Conservation (phyloP, 2,113 vertebrate species). For the Anas platyrhynchos region DNA sequence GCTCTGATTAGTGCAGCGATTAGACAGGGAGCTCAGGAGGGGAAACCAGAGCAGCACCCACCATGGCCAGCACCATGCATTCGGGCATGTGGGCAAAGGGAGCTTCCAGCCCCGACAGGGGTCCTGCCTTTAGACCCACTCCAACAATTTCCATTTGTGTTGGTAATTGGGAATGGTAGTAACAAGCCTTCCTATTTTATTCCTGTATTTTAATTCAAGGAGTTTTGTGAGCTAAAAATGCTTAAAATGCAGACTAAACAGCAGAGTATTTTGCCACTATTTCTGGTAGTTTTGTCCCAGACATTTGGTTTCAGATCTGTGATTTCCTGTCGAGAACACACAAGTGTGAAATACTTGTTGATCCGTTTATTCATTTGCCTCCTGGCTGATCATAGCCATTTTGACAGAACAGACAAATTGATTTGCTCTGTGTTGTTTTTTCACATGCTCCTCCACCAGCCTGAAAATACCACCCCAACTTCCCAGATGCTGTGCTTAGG, state of each 20-base stretch:
- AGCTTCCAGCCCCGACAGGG: neutral
- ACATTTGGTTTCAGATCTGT: slow-evolving; percentile 73
- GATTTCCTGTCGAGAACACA: slow-evolving; percentile 64
- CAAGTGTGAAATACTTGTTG: slow-evolving; percentile 72
- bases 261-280: slow-evolving; percentile 63
- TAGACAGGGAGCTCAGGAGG: neutral
- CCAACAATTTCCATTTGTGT: neutral
- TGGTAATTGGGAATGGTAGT: neutral
- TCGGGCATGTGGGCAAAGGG: neutral
- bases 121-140: neutral
- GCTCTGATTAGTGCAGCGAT: neutral
- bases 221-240: slow-evolving; percentile 46
- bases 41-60: neutral
- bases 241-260: slow-evolving; percentile 60
- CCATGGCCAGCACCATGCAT: neutral
- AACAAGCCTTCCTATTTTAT: slow-evolving; percentile 2
- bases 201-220: slow-evolving; percentile 19
- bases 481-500: neutral
- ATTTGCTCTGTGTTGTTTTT: slow-evolving; percentile 18
- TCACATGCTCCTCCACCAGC: neutral
- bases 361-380: slow-evolving; percentile 71
- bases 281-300: slow-evolving; percentile 64
- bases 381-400: slow-evolving; percentile 63
- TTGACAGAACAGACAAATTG: slow-evolving; percentile 62
- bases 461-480: neutral